phyloP scores from a whole-genome alignment of 2,797 vertebrate species.

The Stomatorhinus walkeri region DNA sequence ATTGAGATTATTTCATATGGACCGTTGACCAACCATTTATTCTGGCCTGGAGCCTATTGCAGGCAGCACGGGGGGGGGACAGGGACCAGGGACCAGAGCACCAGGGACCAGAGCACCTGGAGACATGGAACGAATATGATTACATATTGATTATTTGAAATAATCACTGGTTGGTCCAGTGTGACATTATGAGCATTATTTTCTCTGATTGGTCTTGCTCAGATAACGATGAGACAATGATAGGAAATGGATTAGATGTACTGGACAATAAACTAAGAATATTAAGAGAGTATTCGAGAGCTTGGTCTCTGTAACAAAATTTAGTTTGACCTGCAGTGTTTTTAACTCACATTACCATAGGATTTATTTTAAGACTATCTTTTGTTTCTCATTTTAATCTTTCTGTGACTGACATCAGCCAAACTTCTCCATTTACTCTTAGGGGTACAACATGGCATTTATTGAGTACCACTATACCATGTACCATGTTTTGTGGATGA shows the following conservation, averaged over 20 bases:
- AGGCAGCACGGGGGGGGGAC: neutral
- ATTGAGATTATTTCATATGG: neutral
- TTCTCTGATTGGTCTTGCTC: constrained; percentile 1
- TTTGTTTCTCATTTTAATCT: neutral
- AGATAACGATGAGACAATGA: neutral
- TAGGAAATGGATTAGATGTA: neutral
- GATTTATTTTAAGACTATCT: neutral
- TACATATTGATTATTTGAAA: constrained; percentile 1
- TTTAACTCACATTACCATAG: neutral
- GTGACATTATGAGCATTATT: neutral
- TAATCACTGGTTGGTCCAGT: neutral
- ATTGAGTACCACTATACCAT: neutral
- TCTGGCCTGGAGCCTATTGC: neutral
- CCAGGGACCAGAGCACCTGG: neutral
- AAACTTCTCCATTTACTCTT: neutral
- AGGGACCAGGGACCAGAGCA: neutral
- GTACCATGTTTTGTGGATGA: neutral
- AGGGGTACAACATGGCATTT: neutral
- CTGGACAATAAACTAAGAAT: neutral
- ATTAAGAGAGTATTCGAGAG: neutral
- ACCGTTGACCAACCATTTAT: neutral
- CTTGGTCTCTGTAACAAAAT: neutral
- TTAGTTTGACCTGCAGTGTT: neutral
- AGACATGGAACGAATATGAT: neutral
- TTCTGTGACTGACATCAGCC: neutral